Percentiles rank a stretch among this genome's conserved stretches.
phyloP scores from a whole-genome alignment of 2,797 vertebrate species.

The Paramormyrops hopkinsi region DNA sequence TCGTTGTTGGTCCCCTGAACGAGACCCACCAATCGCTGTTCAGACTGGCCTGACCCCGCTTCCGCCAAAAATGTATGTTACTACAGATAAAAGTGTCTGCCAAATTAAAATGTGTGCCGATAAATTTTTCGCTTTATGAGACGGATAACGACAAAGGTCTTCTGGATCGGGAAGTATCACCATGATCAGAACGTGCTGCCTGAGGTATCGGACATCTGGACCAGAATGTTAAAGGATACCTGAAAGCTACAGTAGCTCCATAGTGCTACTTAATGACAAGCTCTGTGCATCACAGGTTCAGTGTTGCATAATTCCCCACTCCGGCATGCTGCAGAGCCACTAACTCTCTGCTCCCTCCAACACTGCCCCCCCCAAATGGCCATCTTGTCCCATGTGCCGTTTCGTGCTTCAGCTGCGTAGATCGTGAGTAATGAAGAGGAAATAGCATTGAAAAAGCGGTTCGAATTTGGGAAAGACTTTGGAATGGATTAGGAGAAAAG shows the following conservation, averaged over 20 bases:
- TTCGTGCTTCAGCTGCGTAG: not conserved
- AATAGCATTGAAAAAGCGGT: not conserved
- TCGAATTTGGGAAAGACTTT: not conserved
- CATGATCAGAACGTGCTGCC: not conserved
- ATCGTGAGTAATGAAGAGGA: too few relatives aligned
- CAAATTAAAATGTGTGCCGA: not conserved
- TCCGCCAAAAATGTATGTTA: not conserved
- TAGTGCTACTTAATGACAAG: not conserved
- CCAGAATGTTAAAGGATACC: not conserved
- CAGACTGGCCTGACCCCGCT: not conserved
- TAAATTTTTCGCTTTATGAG: not conserved
- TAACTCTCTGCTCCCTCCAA: not conserved
- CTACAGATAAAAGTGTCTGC: not conserved
- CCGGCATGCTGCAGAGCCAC: not conserved
- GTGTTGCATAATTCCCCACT: not conserved
- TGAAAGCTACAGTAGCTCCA: not conserved
- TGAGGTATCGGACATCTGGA: not conserved
- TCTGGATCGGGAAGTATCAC: not conserved
- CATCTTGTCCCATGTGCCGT: not conserved
- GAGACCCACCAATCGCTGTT: not conserved
- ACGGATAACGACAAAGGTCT: not conserved
- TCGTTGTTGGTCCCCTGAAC: not conserved
- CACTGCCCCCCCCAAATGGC: not conserved
- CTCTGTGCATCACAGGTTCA: not conserved
- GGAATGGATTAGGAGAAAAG: not conserved